phyloP scores from a whole-genome alignment of 2,888 invertebrate genomes.

The Xestia c-nigrum region DNA sequence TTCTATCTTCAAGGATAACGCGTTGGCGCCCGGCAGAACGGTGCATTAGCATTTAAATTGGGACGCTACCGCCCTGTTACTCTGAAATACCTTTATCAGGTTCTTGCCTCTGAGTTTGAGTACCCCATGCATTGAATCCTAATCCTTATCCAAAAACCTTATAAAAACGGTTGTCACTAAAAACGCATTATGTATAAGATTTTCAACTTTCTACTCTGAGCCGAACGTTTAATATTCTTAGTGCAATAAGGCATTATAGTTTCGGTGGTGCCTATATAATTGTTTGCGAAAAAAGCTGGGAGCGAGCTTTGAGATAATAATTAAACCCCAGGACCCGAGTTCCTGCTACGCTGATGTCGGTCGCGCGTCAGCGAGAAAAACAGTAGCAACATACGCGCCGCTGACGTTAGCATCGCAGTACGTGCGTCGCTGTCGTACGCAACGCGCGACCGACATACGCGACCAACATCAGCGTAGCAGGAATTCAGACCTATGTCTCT shows the following conservation, averaged over 20 bases:
- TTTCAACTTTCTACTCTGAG: not conserved
- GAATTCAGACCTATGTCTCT: not conserved
- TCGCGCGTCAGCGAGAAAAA: no score
- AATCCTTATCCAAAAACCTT: slow-evolving; percentile 14
- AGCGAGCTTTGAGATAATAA: not conserved
- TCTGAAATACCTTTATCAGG: slow-evolving; percentile 52
- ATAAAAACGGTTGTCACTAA: not conserved
- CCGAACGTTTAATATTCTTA: not conserved
- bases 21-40: slow-evolving; percentile 73
- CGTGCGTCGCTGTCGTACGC: no score
- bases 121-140: slow-evolving; percentile 17
- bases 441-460: no score
- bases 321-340: not conserved
- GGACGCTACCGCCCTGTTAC: slow-evolving; percentile 62
- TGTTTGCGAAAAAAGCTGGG: not conserved
- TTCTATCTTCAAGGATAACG: slow-evolving; percentile 77
- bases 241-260: not conserved
- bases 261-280: not conserved
- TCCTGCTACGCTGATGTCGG: no score
- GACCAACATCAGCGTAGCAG: no score
- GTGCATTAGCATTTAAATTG: slow-evolving; percentile 85
- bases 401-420: no score
- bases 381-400: no score
- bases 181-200: not conserved
- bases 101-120: slow-evolving; percentile 32